These are phyloP conservation scores for Aythya baeri DNA, from an alignment of 2,113 vertebrate genomes.

Conservation along the genomic window DNA sequence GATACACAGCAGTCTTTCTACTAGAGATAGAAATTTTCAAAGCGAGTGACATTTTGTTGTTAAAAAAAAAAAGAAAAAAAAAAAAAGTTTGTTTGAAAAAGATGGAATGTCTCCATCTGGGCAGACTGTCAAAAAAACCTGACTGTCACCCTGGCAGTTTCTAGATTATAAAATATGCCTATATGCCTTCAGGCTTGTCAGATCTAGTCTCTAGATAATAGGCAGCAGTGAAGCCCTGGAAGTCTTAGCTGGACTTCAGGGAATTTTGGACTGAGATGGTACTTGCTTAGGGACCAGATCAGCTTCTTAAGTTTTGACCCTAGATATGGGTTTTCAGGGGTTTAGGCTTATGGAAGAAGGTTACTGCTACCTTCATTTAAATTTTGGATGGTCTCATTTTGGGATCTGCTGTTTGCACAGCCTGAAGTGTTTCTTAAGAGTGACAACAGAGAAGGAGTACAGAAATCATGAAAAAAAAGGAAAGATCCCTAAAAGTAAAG, in stretches of 20 bases:
- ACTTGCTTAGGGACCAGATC: neutral
- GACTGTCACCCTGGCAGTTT: neutral
- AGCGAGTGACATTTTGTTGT: neutral
- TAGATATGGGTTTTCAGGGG: neutral
- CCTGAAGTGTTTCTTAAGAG: neutral
- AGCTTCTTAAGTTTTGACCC: neutral
- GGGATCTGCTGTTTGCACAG: neutral
- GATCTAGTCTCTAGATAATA: neutral
- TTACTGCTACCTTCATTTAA: neutral
- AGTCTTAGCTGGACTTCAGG: neutral
- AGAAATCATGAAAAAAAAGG: neutral
- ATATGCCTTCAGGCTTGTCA: neutral
- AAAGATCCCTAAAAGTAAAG: neutral
- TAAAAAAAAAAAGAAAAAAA: neutral
- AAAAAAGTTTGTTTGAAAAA: neutral
- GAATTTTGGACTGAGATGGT: neutral
- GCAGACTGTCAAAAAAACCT: neutral
- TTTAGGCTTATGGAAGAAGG: neutral
- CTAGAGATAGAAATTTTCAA: neutral
- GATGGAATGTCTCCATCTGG: neutral
- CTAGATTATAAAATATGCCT: neutral
- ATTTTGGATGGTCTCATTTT: neutral
- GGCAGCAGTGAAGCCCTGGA: neutral
- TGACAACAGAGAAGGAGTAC: neutral
- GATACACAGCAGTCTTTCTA: neutral